Conservation (phyloP, 2,797 vertebrate genomes). For the Micromesistius poutassou region DNA sequence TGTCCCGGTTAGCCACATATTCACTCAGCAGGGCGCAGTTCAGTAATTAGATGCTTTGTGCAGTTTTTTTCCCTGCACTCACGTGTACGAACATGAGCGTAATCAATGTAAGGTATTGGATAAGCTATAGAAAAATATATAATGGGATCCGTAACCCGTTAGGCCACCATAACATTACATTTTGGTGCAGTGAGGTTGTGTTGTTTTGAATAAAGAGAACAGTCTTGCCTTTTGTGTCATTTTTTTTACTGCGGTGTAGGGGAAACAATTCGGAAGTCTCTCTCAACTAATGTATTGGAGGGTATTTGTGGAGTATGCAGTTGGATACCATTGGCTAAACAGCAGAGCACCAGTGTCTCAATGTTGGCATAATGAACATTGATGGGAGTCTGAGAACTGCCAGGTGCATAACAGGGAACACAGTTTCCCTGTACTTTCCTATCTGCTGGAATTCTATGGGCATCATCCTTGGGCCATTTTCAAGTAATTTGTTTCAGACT, state of each 20-base stretch:
- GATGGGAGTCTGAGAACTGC: not conserved
- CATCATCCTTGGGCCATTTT: not conserved
- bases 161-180: not conserved
- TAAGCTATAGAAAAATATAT: not conserved
- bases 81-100: not conserved
- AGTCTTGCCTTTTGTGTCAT: not conserved
- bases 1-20: not conserved
- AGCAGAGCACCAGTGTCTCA: not conserved
- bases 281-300: not conserved
- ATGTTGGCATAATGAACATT: not conserved
- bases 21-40: not conserved
- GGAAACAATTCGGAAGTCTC: not conserved
- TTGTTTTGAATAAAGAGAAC: not conserved
- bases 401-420: not conserved
- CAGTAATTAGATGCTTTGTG: not conserved
- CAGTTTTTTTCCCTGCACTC: not conserved
- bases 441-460: not conserved
- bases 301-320: not conserved
- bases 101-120: not conserved
- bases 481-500: not conserved
- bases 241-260: too few species aligned
- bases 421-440: not conserved
- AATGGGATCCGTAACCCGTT: not conserved
- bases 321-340: not conserved
- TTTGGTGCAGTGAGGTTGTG: not conserved